Conservation (phyloP, 1,140 invertebrate genomes). For the Tetraneura akinire region DNA sequence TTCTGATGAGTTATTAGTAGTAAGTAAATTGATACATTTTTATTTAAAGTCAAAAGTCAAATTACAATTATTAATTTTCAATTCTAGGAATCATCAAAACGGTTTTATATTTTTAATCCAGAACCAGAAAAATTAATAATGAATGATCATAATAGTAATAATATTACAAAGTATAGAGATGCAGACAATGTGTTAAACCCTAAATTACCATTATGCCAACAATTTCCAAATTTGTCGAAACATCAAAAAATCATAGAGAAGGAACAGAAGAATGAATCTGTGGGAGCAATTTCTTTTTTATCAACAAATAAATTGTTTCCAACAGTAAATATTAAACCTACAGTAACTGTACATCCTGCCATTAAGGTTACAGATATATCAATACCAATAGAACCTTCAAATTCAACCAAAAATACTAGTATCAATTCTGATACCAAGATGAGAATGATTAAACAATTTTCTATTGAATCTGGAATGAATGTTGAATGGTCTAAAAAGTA, state of each 20-base stretch:
- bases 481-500: conserved; percentile 35
- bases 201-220: not conserved
- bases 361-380: not conserved
- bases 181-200: conserved; percentile 11
- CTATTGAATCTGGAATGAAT: conserved; percentile 44
- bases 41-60: not conserved
- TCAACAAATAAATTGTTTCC: not conserved
- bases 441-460: conserved; percentile 27
- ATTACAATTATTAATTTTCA: not conserved
- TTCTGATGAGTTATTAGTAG: conserved; percentile 4
- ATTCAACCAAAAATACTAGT: not conserved
- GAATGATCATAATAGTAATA: not conserved
- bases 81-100: conserved; percentile 33
- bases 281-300: not conserved
- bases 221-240: no score
- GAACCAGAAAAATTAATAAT: not conserved
- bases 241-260: not conserved
- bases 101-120: not conserved
- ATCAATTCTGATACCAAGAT: not conserved
- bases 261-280: not conserved
- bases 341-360: no score
- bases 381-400: not conserved
- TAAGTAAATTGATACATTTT: not conserved
- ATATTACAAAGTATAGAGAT: conserved; percentile 16
- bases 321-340: not conserved